phyloP scores from a whole-genome alignment of 2,888 invertebrate species.

The Orthonychiurus folsomi region DNA sequence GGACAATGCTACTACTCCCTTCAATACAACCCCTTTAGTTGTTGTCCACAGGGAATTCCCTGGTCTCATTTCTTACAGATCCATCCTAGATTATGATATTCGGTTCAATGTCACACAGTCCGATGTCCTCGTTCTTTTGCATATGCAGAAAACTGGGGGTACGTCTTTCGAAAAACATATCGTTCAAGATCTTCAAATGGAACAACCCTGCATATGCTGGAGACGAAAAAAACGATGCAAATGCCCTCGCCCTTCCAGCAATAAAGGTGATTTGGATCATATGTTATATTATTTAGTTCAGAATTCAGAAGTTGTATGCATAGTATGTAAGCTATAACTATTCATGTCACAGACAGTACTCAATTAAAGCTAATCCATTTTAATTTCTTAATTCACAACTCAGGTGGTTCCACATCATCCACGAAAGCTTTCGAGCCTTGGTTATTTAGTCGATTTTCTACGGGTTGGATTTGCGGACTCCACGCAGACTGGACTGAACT shows the following conservation, averaged over 20 bases:
- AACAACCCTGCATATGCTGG: conserved; percentile 89
- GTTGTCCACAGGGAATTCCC: conserved; percentile 11
- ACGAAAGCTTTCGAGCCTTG: conserved; percentile 61
- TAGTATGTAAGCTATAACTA: no score
- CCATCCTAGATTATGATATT: conserved; percentile 29
- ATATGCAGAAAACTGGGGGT: conserved; percentile 98
- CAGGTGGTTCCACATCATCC: no score
- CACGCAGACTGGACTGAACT: conserved; percentile 98
- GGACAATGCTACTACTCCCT: background rate
- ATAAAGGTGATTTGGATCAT: conserved; percentile 8
- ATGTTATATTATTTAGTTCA: background rate
- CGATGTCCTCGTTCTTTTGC: conserved; percentile 95
- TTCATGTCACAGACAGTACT: no score
- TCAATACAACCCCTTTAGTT: background rate
- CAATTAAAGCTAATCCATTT: no score
- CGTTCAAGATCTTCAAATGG: conserved; percentile 84
- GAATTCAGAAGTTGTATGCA: background rate
- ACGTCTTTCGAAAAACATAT: conserved; percentile 94
- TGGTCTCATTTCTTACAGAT: conserved; percentile 37
- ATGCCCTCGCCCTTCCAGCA: conserved; percentile 64
- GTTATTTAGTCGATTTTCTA: conserved; percentile 94
- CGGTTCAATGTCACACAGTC: conserved; percentile 51
- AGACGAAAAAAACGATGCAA: conserved; percentile 78
- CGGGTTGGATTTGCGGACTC: conserved; percentile 95
- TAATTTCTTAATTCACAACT: no score